phyloP scores from a whole-genome alignment of 2,797 vertebrate species.

The Morus bassanus region DNA sequence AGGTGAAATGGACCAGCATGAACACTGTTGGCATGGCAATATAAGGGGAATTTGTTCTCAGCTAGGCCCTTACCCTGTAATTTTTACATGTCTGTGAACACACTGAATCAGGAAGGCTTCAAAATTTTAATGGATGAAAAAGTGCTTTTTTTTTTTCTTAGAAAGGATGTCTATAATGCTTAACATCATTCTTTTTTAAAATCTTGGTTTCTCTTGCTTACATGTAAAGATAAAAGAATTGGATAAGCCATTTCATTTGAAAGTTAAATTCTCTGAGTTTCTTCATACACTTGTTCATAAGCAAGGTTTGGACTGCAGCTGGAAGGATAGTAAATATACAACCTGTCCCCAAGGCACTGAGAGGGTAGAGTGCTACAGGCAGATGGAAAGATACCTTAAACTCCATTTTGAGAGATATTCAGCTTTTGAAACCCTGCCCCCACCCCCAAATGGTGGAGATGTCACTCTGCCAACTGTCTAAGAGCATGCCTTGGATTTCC shows the following conservation, averaged over 20 bases:
- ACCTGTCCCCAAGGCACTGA: background rate
- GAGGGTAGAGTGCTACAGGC: background rate
- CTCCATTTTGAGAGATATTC: background rate
- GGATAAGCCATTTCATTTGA: background rate
- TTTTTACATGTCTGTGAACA: background rate
- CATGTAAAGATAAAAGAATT: background rate
- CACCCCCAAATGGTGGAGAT: background rate
- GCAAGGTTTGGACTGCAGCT: background rate
- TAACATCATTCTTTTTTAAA: background rate
- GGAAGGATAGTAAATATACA: background rate
- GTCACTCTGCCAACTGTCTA: background rate
- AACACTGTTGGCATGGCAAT: background rate
- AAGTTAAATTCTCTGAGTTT: background rate
- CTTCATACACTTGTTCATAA: background rate
- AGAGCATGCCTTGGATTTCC: background rate
- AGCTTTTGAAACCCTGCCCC: background rate
- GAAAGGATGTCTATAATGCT: background rate
- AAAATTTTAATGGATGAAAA: background rate
- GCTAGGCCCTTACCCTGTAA: background rate
- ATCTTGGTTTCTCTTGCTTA: background rate
- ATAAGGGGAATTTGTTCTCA: background rate
- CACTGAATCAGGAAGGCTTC: background rate
- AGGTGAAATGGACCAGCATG: background rate
- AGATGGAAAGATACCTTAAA: background rate
- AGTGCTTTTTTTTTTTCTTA: fast-evolving